phyloP scores from a whole-genome alignment of 1,140 invertebrate species.

The Lasaia peninsularis region DNA sequence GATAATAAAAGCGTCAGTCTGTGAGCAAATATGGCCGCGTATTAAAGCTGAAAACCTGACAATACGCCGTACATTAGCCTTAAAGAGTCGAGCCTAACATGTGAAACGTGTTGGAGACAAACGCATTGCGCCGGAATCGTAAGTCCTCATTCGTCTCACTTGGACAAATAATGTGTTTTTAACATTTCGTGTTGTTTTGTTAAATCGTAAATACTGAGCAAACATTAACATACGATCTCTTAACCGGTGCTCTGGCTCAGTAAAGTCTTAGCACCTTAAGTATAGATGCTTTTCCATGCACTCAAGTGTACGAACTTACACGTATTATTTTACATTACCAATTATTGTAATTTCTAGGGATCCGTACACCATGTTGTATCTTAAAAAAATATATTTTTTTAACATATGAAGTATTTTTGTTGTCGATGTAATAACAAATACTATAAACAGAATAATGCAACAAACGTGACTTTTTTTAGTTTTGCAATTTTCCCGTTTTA shows the following conservation, averaged over 20 bases:
- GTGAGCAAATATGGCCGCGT: constrained; percentile 57
- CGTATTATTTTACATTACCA: too few relatives aligned
- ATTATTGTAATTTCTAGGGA: too few relatives aligned
- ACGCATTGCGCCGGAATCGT: constrained; percentile 60
- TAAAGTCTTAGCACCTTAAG: constrained; percentile 50
- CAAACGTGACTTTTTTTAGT: too few relatives aligned
- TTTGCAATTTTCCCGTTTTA: too few relatives aligned
- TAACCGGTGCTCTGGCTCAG: constrained; percentile 42
- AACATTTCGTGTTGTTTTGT: constrained; percentile 77
- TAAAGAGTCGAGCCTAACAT: constrained; percentile 54
- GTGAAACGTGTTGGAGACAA: constrained; percentile 69
- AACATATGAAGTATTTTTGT: too few relatives aligned
- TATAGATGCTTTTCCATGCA: constrained; percentile 51
- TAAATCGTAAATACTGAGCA: constrained; percentile 76
- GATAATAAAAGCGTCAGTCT: constrained; percentile 60
- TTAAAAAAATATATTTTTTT: too few relatives aligned
- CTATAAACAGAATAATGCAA: too few relatives aligned
- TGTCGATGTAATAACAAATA: too few relatives aligned
- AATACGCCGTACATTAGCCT: constrained; percentile 64
- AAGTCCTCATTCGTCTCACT: constrained; percentile 73
- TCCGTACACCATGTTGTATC: too few relatives aligned
- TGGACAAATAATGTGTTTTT: constrained; percentile 75
- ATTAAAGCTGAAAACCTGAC: constrained; percentile 63
- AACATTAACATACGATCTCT: constrained; percentile 54
- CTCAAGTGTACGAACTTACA: not conserved